A percentile compares a stretch with the other conserved stretches of the same genome.
Evolutionary conservation across 2,113 vertebrate species (phyloP).

Genomic region (Campylomormyrus numenius): DNA sequence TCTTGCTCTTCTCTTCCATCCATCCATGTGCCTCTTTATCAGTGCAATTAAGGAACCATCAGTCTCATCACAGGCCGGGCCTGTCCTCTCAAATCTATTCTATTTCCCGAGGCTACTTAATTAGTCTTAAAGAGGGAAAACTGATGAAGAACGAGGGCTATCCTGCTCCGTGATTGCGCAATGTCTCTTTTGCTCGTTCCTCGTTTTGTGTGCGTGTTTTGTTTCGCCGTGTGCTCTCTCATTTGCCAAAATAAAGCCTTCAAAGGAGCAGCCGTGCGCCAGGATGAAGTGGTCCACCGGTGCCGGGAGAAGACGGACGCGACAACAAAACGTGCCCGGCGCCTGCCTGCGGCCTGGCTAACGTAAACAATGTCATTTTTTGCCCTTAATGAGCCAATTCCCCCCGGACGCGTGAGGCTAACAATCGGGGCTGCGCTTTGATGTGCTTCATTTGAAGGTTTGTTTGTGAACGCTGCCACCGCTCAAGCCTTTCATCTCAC

Average conservation of each 20-base stretch:
- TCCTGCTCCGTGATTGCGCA: constrained; percentile 44
- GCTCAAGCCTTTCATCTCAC: constrained; percentile 70
- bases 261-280: constrained; percentile 63
- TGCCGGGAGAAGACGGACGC: constrained; percentile 47
- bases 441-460: constrained; percentile 71
- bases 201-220: constrained; percentile 38
- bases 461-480: constrained; percentile 64
- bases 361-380: constrained; percentile 74
- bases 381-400: constrained; percentile 79
- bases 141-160: constrained; percentile 45
- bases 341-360: constrained; percentile 68
- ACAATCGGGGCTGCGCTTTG: constrained; percentile 72
- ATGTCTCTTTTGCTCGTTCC: constrained; percentile 33
- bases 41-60: constrained; percentile 62
- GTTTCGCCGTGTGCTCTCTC: constrained; percentile 36
- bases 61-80: constrained; percentile 52
- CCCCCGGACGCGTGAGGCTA: constrained; percentile 65
- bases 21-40: constrained; percentile 51
- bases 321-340: constrained; percentile 60
- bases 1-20: constrained; percentile 33
- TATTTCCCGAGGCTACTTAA: constrained; percentile 65
- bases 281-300: constrained; percentile 62
- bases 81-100: constrained; percentile 55
- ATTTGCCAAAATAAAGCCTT: constrained; percentile 61
- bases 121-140: constrained; percentile 66